A percentile compares a stretch with the other conserved stretches of the same genome.
Evolutionary conservation across 2,113 vertebrate genomes (phyloP).

Genomic region (Collichthys lucidus): DNA sequence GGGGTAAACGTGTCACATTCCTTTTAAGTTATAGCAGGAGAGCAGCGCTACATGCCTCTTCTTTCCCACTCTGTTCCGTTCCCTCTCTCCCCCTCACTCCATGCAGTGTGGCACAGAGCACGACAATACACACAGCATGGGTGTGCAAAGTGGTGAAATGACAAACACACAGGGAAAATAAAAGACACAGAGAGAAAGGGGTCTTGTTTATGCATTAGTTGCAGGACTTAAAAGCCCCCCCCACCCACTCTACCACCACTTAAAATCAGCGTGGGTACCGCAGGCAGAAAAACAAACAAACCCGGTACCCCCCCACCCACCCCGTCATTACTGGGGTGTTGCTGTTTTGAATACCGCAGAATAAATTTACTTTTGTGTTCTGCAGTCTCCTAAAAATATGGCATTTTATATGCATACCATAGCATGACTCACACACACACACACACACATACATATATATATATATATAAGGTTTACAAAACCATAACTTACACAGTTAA

Average conservation of each 20-base stretch:
- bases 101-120: constrained; percentile 25
- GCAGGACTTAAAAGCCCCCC: constrained; percentile 68
- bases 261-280: constrained; percentile 69
- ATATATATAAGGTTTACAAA: not conserved
- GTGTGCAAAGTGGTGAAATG: constrained; percentile 53
- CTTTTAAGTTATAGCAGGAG: constrained; percentile 22
- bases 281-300: constrained; percentile 67
- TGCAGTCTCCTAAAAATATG: constrained; percentile 20
- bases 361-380: constrained; percentile 54
- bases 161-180: constrained; percentile 52
- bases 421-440: constrained; percentile 23
- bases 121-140: constrained; percentile 49
- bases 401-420: constrained; percentile 32
- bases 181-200: constrained; percentile 51
- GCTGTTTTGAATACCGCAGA: constrained; percentile 51
- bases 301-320: constrained; percentile 35
- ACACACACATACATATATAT: not conserved
- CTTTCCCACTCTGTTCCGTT: not conserved
- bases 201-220: constrained; percentile 71
- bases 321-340: constrained; percentile 15
- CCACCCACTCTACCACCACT: constrained; percentile 56
- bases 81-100: constrained; percentile 12
- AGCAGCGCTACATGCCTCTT: not conserved
- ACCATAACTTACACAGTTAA: constrained; percentile 33
- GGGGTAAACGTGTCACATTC: constrained; percentile 5